Evolutionary conservation across 2,888 invertebrate genomes (phyloP).

Genomic region (Gisinianus flammeolus): DNA sequence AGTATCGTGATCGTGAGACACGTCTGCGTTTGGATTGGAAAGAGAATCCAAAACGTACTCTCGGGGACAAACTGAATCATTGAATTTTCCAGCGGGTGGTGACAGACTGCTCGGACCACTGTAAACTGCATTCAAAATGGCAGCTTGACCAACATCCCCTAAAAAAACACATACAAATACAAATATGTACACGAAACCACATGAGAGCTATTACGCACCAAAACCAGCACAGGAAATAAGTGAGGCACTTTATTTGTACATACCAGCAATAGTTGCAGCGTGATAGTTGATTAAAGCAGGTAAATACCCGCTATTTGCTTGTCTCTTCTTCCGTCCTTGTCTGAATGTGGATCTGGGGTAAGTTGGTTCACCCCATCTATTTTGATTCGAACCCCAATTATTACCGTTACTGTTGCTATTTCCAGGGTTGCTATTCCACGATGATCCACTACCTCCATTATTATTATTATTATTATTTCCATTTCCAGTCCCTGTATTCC

Average conservation of each 20-base stretch:
- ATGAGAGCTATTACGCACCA: too few species aligned
- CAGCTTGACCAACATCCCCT: slow-evolving; percentile 57
- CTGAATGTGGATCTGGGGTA: slow-evolving; percentile 7
- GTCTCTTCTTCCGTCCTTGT: slow-evolving; percentile 42
- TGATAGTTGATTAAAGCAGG: slow-evolving; percentile 47
- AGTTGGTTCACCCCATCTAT: neutral
- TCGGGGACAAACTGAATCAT: slow-evolving; percentile 54
- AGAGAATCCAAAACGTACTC: slow-evolving; percentile 48
- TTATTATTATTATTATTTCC: slow-evolving; percentile 21
- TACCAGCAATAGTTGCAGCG: slow-evolving; percentile 54
- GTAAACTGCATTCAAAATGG: slow-evolving; percentile 48
- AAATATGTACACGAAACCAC: too few species aligned
- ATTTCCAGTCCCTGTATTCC: neutral
- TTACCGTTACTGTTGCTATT: neutral
- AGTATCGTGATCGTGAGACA: slow-evolving; percentile 37
- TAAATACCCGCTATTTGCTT: slow-evolving; percentile 30
- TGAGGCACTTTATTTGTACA: neutral
- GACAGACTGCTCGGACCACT: neutral
- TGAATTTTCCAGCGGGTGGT: slow-evolving; percentile 50
- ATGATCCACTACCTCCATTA: neutral
- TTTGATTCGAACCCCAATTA: neutral
- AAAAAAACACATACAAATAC: too few species aligned
- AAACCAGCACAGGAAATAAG: neutral
- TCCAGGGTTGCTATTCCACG: neutral
- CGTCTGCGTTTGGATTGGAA: slow-evolving; percentile 42